Base-by-base conservation (phyloP, 2,113 vertebrate species). In the Sarotherodon lohbergeri region DNA sequence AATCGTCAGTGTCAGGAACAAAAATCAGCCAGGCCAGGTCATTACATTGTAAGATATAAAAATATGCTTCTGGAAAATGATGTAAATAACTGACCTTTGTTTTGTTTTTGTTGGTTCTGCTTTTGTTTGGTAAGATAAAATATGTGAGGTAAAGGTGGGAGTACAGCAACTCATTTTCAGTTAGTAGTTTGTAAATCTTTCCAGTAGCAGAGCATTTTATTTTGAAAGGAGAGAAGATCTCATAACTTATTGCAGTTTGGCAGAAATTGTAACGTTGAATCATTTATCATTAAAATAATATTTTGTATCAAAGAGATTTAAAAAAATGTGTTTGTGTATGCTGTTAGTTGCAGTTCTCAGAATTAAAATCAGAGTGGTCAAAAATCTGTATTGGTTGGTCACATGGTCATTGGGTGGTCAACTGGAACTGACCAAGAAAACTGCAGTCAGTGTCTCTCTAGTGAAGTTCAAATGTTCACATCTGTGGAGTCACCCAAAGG, bases 401-500 rank as follows among this genome's bases (percentile, higher is more conserved):
- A 61, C 7, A 10, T 59, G 24, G 24, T 59, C 56, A 9, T 34
- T 61, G 57, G 57, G 0, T 29, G 56, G 14, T n/a, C 59, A 36
- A 36, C 32, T 61, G 59, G 16, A 63, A 34, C 59, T 63, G 29
- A 63, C 59, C 32, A 36, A 66, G 59, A 66, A 66, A 66, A 63
- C 17, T 11, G 32, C 59, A 36, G 32, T 36, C 59, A 19, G 59
- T 63, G 59, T 63, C 1, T 19, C 32, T 63, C 5, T 63, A 11
- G 16, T 71, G 43, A 24, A 13, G 36, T 5, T 41, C 7, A n/a
- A 2, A 68, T 1, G 0, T 68, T 68, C n/a, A 41, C 19, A 41
- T 22, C 7, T 24, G 11, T 41, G 19, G 36, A 41, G 9, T 34
- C 36, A 22, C 36, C 0, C 19, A n/a, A n/a, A 1, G 36, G 0